Base-by-base conservation (phyloP, 2,797 vertebrate genomes). In the Phoxinus dragarum region DNA sequence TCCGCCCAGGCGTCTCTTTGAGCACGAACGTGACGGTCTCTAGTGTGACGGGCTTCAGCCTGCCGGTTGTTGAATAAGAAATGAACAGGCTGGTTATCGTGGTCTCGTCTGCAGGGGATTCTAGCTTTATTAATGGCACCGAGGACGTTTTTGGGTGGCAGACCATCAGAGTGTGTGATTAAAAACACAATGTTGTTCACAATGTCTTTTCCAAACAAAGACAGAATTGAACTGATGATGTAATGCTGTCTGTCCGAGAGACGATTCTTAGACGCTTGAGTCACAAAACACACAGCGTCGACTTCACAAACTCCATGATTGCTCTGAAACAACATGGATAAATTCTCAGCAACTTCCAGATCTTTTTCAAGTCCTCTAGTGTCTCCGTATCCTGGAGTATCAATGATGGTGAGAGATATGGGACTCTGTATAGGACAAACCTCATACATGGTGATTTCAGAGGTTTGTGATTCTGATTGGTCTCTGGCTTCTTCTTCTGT, bases 391-490 rank as follows among this genome's bases (percentile, higher is more conserved):
- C 69, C 69, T 72, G 69, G 69, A 47, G 69, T 72, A 47, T 72
- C 69, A 17, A 72, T 72, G 69, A 72, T 72, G 69, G n/a, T 72
- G 14, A 72, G 69, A 17, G 69, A 72, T 1, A 44, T 1, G 0
- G 6, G 23, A 72, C 0, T 72, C 23, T 44, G 17, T 7, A 8
- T 0, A 0, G 69, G 2, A 72, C 2, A 72, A 6, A 72, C 69
- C 42, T 72, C 69, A 72, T 47, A 72, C 69, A 72, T 47, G n/a
- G 69, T 72, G 69, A 72, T 72, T 72, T 72, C 69, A 72, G 42
- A 72, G 1, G 69, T 72, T 47, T 72, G 69, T 47, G 71, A 73
- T 19, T 73, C n/a, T 73, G 71, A 5, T 19, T 73, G 71, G 17
- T 73, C 71, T 73, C 71, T 5, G 9, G 42, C 1, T 73, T 0